phyloP scores from a whole-genome alignment of 2,113 vertebrate genomes.

The Himantopus leucocephalus region DNA sequence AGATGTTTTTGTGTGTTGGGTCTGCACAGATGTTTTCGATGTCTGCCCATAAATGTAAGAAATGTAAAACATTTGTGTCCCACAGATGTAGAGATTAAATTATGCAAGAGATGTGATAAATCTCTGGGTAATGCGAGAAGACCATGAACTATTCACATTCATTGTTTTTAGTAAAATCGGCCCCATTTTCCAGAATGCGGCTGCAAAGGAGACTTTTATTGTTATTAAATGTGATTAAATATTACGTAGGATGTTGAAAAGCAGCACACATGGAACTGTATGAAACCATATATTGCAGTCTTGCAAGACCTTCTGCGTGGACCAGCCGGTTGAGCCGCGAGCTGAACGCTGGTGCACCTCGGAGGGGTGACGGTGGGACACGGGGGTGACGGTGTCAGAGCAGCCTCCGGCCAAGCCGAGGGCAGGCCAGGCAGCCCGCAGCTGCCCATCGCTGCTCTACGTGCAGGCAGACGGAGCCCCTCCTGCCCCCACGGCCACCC shows the following conservation, averaged over 20 bases:
- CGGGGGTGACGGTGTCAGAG: accelerated
- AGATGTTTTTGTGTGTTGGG: slow-evolving; percentile 76
- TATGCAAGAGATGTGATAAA: slow-evolving; percentile 79
- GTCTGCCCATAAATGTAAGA: slow-evolving; percentile 80
- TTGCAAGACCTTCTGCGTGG: background rate
- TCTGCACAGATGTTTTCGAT: slow-evolving; percentile 81
- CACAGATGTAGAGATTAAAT: slow-evolving; percentile 81
- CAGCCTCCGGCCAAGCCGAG: accelerated
- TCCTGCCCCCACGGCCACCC: accelerated
- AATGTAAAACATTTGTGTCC: slow-evolving; percentile 83
- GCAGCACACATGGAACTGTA: background rate
- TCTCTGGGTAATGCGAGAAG: slow-evolving; percentile 76
- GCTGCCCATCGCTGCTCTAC: accelerated
- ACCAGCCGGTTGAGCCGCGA: background rate
- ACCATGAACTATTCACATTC: slow-evolving; percentile 74
- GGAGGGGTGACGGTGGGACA: background rate
- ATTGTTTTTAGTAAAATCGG: slow-evolving; percentile 64
- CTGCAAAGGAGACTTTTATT: slow-evolving; percentile 55
- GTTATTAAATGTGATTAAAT: slow-evolving; percentile 63
- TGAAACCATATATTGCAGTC: background rate
- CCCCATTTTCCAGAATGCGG: slow-evolving; percentile 24
- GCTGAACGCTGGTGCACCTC: background rate
- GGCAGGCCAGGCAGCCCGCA: background rate
- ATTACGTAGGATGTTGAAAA: slow-evolving; percentile 28
- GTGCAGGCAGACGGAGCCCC: accelerated